These are phyloP conservation scores for Antedon mediterranea DNA, from an alignment of 53 echinoderm and acorn worm genomes.

Conservation along the genomic window DNA sequence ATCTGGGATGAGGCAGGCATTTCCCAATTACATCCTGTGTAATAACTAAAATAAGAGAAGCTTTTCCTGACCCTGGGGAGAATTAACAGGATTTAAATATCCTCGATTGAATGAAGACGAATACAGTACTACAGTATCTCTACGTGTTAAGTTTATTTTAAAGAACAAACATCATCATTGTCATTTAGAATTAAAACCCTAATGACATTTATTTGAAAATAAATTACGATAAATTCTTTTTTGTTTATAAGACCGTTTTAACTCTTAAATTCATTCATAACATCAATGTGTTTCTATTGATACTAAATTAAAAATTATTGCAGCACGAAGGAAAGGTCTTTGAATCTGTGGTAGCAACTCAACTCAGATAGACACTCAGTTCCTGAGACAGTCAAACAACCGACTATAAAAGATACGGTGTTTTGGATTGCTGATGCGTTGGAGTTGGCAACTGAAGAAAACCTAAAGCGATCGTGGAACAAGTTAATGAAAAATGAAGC, in stretches of 20 bases:
- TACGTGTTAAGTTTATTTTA: too few species aligned
- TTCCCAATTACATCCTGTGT: not conserved
- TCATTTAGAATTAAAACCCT: too few species aligned
- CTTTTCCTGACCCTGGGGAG: not conserved
- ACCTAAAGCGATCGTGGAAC: not conserved
- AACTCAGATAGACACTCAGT: conserved; percentile 2
- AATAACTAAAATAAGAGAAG: not conserved
- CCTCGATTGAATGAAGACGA: not conserved
- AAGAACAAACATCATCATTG: too few species aligned
- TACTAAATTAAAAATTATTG: not conserved
- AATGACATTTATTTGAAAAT: too few species aligned
- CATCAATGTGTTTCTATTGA: not conserved
- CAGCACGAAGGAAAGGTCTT: not conserved
- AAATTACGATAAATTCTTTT: too few species aligned
- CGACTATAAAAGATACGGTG: conserved; percentile 21
- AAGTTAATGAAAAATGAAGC: not conserved
- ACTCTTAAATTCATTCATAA: not conserved
- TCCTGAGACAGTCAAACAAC: not conserved
- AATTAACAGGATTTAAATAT: not conserved
- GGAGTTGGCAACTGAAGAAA: conserved; percentile 6
- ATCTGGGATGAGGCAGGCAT: not conserved
- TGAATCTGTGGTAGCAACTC: not conserved
- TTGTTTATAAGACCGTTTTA: too few species aligned
- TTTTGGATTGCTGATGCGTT: conserved; percentile 15
- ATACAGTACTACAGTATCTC: too few species aligned